phyloP scores from a whole-genome alignment of 2,888 invertebrate species.

The Apamea monoglypha region DNA sequence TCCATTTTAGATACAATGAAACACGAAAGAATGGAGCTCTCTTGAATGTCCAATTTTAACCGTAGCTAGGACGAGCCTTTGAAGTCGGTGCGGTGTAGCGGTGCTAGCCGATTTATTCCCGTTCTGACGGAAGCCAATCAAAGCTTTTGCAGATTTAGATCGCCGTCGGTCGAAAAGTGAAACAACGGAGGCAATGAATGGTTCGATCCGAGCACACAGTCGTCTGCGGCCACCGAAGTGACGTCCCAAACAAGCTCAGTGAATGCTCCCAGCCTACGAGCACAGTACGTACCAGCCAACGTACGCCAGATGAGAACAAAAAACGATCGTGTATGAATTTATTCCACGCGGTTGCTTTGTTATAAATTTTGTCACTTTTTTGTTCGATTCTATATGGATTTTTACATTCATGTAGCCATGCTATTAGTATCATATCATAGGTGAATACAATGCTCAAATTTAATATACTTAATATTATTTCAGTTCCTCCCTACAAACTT shows the following conservation, averaged over 20 bases:
- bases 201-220: slow-evolving; percentile 62
- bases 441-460: background rate
- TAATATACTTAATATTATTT: background rate
- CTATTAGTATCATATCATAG: background rate
- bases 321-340: slow-evolving; percentile 41
- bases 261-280: slow-evolving; percentile 41
- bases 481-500: background rate
- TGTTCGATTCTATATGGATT: slow-evolving; percentile 8
- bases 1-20: slow-evolving; percentile 59
- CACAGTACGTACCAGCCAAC: slow-evolving; percentile 18
- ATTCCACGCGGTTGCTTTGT: slow-evolving; percentile 41
- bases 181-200: slow-evolving; percentile 79
- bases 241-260: slow-evolving; percentile 47
- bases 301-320: slow-evolving; percentile 47
- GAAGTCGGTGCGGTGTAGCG: slow-evolving; percentile 73
- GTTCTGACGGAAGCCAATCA: slow-evolving; percentile 82
- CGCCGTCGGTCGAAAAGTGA: slow-evolving; percentile 76
- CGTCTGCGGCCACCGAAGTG: slow-evolving; percentile 49
- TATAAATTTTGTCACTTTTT: slow-evolving; percentile 17
- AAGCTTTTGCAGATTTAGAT: slow-evolving; percentile 84
- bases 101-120: slow-evolving; percentile 76
- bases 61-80: slow-evolving; percentile 76
- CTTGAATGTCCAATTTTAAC: slow-evolving; percentile 76
- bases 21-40: slow-evolving; percentile 65
- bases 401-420: background rate